Conservation (phyloP, 1,140 invertebrate genomes). For the Platorchestia sp. region DNA sequence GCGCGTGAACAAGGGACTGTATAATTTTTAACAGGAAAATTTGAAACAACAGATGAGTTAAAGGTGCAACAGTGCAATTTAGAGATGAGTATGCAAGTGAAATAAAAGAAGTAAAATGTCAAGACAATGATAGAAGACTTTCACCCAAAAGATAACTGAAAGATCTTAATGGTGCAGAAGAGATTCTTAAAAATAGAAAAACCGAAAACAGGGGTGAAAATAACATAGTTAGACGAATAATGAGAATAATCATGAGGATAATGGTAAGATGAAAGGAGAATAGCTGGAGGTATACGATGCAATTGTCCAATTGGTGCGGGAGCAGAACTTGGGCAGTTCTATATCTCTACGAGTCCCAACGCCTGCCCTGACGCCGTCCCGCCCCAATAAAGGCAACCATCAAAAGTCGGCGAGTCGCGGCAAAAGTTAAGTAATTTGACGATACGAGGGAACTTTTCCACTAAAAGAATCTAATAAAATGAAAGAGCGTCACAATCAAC, state of each 20-base stretch:
- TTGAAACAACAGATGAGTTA: too few relatives aligned
- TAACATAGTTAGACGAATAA: too few relatives aligned
- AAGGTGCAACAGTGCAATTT: too few relatives aligned
- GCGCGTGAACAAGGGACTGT: too few relatives aligned
- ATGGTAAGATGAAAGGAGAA: neutral
- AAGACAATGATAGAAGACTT: too few relatives aligned
- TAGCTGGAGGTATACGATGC: neutral
- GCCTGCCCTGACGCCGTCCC: neutral
- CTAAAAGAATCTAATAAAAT: constrained; percentile 48
- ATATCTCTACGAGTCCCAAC: neutral
- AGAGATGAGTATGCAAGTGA: too few relatives aligned
- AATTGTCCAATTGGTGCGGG: constrained; percentile 1
- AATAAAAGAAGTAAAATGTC: too few relatives aligned
- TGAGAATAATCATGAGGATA: neutral
- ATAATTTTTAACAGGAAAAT: too few relatives aligned
- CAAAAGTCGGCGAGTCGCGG: constrained; percentile 12
- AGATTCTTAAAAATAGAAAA: too few relatives aligned
- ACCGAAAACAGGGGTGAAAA: neutral
- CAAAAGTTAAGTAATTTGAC: constrained; percentile 52
- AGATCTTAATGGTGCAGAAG: too few relatives aligned
- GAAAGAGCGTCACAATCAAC: constrained; percentile 36
- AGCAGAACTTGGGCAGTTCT: neutral
- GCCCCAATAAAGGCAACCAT: constrained; percentile 18
- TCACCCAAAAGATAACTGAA: too few relatives aligned
- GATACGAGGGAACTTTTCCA: constrained; percentile 28